A percentile compares a stretch with the other conserved stretches of the same genome.
Conservation (phyloP, 2,113 vertebrate genomes). For the Spea multiplicata region DNA sequence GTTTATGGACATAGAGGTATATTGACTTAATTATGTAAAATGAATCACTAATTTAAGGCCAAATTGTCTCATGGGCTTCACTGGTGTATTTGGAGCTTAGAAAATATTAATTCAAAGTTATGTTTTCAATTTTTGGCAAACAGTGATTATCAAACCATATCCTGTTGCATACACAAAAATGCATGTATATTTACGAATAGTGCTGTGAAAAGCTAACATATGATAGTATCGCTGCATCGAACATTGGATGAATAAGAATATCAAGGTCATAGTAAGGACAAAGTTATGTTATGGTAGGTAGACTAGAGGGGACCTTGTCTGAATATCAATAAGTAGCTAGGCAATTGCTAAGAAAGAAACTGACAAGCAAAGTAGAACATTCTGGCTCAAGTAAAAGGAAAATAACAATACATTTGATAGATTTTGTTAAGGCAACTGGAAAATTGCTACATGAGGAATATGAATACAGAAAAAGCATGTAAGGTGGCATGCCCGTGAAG, state of each 20-base stretch:
- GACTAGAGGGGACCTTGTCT: slow-evolving; percentile 30
- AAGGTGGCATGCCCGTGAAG: slow-evolving; percentile 34
- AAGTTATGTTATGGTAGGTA: slow-evolving; percentile 45
- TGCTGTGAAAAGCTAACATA: background rate
- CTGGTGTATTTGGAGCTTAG: no score
- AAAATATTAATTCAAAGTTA: no score
- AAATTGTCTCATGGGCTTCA: no score
- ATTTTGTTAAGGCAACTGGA: slow-evolving; percentile 44
- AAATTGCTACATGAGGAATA: slow-evolving; percentile 35
- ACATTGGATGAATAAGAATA: slow-evolving; percentile 30
- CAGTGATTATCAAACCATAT: no score
- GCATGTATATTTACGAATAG: no score
- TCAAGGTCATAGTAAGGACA: slow-evolving; percentile 45
- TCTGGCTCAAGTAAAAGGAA: slow-evolving; percentile 32
- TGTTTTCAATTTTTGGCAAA: no score
- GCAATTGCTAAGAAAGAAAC: slow-evolving; percentile 27
- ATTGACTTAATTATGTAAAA: no score
- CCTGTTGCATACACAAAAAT: no score
- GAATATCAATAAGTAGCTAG: slow-evolving; percentile 26
- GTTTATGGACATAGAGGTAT: no score
- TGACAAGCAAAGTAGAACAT: slow-evolving; percentile 40
- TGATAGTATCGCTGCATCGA: background rate
- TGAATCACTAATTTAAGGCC: no score
- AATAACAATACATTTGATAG: slow-evolving; percentile 32
- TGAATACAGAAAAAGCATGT: slow-evolving; percentile 44